Base-by-base conservation (phyloP, 2,888 invertebrate genomes). In the Brachylomia viminalis region DNA sequence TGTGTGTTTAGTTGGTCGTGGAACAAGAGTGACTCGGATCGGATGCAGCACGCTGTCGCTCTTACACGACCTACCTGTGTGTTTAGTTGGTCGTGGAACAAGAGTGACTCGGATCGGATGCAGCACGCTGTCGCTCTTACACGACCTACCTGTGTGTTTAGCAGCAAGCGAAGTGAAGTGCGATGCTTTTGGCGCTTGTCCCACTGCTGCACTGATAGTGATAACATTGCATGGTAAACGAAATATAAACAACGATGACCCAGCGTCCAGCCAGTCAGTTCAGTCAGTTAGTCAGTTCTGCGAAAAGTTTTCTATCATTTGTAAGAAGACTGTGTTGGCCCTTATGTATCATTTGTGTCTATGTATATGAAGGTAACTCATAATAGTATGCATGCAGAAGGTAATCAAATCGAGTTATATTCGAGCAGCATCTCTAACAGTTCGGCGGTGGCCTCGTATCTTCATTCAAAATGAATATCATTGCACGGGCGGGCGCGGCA, bases 361-460 rank as follows among this genome's bases (percentile, higher is more conserved):
- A 47, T 20, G 11, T 59, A 7, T 30, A 23, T 33, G 20, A 15
- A 33, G 23, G 20, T 23, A 13, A 13, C 33, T 23, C 33, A 30
- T 11, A 61, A 8, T 61, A 20, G 13, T 56, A 27, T n/a, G 27
- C 49, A 38, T 65, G 67, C 38, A 23, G n/a, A 33, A 47, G 47
- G 15, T 68, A 69, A 68, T 69, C 30, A 59, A 59, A 69, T 52
- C 42, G 49, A 59, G 38, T 49, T 49, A 59, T 42, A 30, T 68
- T 73, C 23, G 58, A 59, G 69, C 47, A 30, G 52, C 52, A 74
- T 61, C 59, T 42, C 59, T 69, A 74, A 74, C 70, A 69, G 67
- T 68, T 68, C 38, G 47, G 69, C n/a, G 59, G 58, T 3, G n/a
- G 30, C 15, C 49, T 23, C 23, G 68, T 59, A 52, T 42, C 27